Evolutionary conservation across 2,797 vertebrate species (phyloP), one percentile per base, ranked within the genome.

Genomic region (Amniataba percoides): DNA sequence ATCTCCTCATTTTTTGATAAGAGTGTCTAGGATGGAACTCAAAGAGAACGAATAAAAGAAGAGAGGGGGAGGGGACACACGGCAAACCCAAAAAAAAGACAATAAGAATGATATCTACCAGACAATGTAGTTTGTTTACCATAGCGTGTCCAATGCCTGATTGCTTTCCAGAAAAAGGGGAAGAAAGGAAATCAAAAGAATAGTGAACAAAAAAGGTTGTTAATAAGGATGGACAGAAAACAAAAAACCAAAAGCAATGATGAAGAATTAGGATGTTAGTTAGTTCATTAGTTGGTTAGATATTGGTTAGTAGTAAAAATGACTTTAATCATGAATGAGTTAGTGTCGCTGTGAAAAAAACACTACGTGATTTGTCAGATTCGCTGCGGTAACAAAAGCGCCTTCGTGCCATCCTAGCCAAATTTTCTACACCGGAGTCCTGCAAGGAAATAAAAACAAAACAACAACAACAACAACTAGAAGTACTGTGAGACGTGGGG

Each of bases 111-210:
- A 99, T 99, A 99, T 99, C 98, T 99, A 99, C 98, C 98, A 99
- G 96, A 99, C 98, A 99, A 98, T 99, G 98, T 97, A 99, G 98
- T 99, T 98, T 99, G 98, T 99, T 99, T 99, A 99, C 98, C 98
- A 99, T 99, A 99, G 98, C 97, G 98, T 99, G 97, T 99, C 98
- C 98, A 97, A 99, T 97, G 98, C 98, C 98, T 99, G 98, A 99
- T 97, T 99, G 98, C 98, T 99, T 99, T 98, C 93, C 94, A 93
- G 94, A 95, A 94, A 94, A 95, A 92, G 93, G 93, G 94, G 97
- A 97, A 95, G 93, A 98, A 98, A 99, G 97, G 97, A 99, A 98
- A 99, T 97, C 98, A 97, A 99, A 99, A 97, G 96, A 97, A 98
- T 97, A 98, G 97, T 98, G 94, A 96, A 96, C 95, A 94, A 93